Percentiles rank a stretch among this genome's conserved stretches.
These are phyloP conservation scores for Setophaga petechia DNA, from an alignment of 2,113 vertebrate species.

Conservation along the genomic window DNA sequence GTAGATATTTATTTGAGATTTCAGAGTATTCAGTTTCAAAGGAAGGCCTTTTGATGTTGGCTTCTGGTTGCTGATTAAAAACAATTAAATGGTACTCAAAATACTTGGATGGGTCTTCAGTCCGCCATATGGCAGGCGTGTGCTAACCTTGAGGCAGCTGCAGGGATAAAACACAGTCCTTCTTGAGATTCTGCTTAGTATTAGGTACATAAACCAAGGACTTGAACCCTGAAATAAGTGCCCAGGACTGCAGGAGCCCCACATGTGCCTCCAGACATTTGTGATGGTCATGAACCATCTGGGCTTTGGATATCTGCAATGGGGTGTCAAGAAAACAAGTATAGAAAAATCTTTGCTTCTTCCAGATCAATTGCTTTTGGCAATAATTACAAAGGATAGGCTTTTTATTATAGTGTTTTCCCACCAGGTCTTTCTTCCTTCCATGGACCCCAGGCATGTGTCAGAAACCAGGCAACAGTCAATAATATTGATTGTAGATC, in stretches of 20 bases:
- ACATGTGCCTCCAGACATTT: neutral
- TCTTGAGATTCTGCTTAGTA: neutral
- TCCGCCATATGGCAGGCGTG: neutral
- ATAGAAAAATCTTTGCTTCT: neutral
- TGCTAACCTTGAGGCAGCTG: neutral
- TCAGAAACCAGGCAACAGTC: neutral
- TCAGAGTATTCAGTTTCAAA: neutral
- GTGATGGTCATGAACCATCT: neutral
- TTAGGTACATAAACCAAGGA: neutral
- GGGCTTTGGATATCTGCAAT: neutral
- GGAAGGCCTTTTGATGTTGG: neutral
- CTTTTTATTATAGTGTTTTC: neutral
- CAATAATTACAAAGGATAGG: neutral
- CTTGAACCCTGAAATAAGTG: neutral
- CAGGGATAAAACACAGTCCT: neutral
- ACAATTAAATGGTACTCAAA: neutral
- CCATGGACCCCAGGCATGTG: neutral
- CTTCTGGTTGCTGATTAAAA: constrained; percentile 15
- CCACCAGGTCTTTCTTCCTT: neutral
- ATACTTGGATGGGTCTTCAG: neutral
- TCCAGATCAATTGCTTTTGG: neutral
- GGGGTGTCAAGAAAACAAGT: neutral
- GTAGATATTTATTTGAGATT: neutral
- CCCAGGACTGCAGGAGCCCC: neutral
- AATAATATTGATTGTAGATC: neutral